These are phyloP conservation scores for Steinernema scapterisci DNA, from an alignment of 2,888 invertebrate species.

Conservation along the genomic window DNA sequence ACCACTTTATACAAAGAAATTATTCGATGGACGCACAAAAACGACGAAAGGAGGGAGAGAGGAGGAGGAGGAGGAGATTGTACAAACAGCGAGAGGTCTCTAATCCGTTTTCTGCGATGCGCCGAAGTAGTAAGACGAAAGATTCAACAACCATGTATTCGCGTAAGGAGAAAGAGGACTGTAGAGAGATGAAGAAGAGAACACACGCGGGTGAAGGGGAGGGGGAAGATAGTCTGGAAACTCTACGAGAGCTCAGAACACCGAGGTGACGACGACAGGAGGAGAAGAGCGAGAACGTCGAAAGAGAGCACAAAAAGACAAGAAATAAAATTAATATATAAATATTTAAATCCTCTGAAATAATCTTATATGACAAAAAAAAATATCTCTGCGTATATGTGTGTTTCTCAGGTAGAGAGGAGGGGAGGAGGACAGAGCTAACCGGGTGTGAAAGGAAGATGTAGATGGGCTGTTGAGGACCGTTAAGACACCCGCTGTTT, in stretches of 20 bases:
- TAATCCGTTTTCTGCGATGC: background rate
- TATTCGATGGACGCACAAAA: slow-evolving; percentile 4
- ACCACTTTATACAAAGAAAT: slow-evolving; percentile 27
- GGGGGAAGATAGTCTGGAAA: too few relatives aligned
- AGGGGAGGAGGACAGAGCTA: background rate
- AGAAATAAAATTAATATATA: too few relatives aligned
- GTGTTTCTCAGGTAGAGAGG: background rate
- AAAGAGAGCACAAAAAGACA: slow-evolving; percentile 3
- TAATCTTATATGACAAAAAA: too few relatives aligned
- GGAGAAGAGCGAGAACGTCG: slow-evolving; percentile 3
- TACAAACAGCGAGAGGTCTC: background rate
- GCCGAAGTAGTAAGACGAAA: background rate
- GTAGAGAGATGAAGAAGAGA: slow-evolving; percentile 5
- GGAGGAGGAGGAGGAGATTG: background rate
- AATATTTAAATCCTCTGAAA: slow-evolving; percentile 25
- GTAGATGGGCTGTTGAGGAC: too few relatives aligned
- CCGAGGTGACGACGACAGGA: too few relatives aligned
- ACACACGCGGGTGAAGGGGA: background rate
- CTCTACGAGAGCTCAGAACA: too few relatives aligned
- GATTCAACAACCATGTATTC: slow-evolving; percentile 1
- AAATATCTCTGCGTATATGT: slow-evolving; percentile 8
- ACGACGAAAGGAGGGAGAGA: too few relatives aligned
- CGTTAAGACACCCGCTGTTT: too few relatives aligned
- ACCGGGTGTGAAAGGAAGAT: background rate
- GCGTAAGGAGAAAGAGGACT: slow-evolving; percentile 10